Conservation (phyloP, 2,797 vertebrate species). For the Sphenodon punctatus region DNA sequence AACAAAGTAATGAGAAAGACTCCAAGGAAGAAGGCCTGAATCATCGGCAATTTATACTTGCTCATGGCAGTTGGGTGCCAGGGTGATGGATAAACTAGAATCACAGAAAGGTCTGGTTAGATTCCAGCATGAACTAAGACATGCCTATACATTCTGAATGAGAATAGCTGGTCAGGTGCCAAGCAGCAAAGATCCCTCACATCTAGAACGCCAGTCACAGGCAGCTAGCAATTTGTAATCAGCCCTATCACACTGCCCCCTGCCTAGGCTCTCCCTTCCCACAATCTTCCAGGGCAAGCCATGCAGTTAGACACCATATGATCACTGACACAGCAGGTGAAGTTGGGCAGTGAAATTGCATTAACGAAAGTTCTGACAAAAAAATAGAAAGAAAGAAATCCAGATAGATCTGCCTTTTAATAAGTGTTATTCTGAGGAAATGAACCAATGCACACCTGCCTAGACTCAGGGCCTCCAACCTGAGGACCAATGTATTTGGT, state of each 20-base stretch:
- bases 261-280: not conserved
- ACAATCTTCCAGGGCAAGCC: not conserved
- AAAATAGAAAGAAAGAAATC: no score
- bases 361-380: not conserved
- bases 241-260: not conserved
- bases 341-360: not conserved
- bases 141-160: not conserved
- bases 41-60: not conserved
- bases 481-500: not conserved
- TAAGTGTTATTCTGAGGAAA: no score
- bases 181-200: not conserved
- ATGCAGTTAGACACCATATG: not conserved
- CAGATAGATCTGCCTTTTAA: not conserved
- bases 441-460: not conserved
- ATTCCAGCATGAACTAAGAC: not conserved
- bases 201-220: no score
- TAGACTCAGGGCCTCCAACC: not conserved
- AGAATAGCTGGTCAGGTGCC: not conserved
- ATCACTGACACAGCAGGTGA: not conserved
- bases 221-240: not conserved
- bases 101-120: not conserved
- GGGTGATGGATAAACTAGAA: not conserved
- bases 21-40: constrained; percentile 48
- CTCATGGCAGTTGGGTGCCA: no score
- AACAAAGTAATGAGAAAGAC: not conserved